Evolutionary conservation across 2,888 invertebrate genomes (phyloP), one percentile per base, ranked within the genome.

Genomic region (Cancer borealis): DNA sequence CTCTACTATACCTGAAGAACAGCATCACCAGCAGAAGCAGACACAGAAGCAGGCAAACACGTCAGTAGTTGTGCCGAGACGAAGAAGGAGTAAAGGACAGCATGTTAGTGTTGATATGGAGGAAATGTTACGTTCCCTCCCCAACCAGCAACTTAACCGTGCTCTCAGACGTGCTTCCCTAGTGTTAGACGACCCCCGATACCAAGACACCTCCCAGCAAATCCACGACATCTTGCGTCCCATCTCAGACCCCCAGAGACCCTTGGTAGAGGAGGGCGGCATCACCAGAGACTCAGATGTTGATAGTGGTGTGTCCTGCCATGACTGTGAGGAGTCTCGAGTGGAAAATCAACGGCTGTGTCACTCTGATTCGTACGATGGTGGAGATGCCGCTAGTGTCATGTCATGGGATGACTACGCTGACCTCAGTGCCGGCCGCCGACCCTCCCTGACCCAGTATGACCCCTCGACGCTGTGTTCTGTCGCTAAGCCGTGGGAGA

Each of bases 1-100:
- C 46, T 95, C 93, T 73, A 94, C 95, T 17, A 95, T 95, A 39
- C 95, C 95, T 12, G 95, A 95, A 46, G 95, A 95, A 60, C 94
- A 93, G 45, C 95, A 94, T 2, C 93, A 94, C 5, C 92, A 93
- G 47, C 93, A 93, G 26, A 90, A 93, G 89, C 93, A 95, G 47
- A 54, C 60, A 17, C 94, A 92, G 87, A 92, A 92, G 91, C 92
- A 92, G 47, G 60, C 88, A 12, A 60, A 49, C 84, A 84, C 84
- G 5, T 39, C 84, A 30, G 84, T 84, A 12, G 73, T 91, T 4
- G 66, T 66, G 30, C 93, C 90, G 12, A 49, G 95, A 26, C 89
- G 92, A 47, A 66, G 91, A 45, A 87, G 93, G 8, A 91, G 46
- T 45, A 93, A 93, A 91, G 95, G 93, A 3, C 92, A 92, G 46